Conservation (phyloP, 37 sponge, comb jelly and placozoan genomes). For the Hormiphora californensis region DNA sequence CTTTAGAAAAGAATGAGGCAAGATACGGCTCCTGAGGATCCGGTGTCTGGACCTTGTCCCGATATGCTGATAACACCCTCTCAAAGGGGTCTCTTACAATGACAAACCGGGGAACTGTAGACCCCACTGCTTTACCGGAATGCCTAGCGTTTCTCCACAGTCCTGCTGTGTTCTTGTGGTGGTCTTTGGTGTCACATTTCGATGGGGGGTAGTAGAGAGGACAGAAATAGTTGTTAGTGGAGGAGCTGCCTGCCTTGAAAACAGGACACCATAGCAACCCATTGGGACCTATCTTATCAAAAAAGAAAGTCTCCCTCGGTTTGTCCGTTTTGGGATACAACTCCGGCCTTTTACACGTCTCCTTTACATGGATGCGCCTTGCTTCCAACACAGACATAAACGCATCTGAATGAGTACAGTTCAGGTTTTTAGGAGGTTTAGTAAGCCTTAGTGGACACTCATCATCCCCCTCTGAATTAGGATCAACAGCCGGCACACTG, state of each 20-base stretch:
- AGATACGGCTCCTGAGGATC: background rate
- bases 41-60: background rate
- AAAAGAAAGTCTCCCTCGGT: background rate
- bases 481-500: no score
- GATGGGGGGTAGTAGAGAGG: background rate
- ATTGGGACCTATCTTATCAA: background rate
- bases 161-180: background rate
- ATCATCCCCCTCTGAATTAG: no score
- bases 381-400: background rate
- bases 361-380: background rate
- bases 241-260: background rate
- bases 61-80: background rate
- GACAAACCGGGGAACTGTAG: background rate
- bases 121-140: no score
- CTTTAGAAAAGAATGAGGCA: background rate
- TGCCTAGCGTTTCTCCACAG: background rate
- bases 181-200: background rate
- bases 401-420: background rate
- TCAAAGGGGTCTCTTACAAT: background rate
- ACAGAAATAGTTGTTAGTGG: background rate
- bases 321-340: background rate
- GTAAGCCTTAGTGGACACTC: background rate
- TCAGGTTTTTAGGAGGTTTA: background rate
- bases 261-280: slow-evolving; percentile 6
- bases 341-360: background rate